A percentile compares a stretch with the other conserved stretches of the same genome.
Evolutionary conservation across 2,888 invertebrate species (phyloP).

Genomic region (Augiades crinisus): DNA sequence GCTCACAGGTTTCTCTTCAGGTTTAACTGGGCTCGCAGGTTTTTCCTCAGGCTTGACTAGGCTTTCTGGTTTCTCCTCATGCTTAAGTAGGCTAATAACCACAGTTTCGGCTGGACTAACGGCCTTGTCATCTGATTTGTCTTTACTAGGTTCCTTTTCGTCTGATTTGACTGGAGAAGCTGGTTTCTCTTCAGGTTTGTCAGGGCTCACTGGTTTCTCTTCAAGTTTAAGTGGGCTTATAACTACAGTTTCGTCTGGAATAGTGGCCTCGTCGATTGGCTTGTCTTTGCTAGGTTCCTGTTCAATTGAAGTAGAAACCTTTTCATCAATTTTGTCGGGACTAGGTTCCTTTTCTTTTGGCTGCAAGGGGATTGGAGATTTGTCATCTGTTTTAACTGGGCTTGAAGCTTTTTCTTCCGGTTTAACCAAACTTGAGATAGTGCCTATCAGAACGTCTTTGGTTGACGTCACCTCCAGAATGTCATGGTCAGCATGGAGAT

Average conservation of each 20-base stretch:
- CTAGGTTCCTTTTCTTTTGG: background rate
- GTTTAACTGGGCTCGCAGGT: too few species aligned
- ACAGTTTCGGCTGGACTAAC: too few species aligned
- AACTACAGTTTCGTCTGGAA: background rate
- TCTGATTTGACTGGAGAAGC: background rate
- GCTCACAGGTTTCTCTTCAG: too few species aligned
- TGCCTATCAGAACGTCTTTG: slow-evolving; percentile 19
- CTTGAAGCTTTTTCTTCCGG: background rate
- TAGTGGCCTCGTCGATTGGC: slow-evolving; percentile 1
- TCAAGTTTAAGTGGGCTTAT: too few species aligned
- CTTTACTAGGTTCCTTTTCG: slow-evolving; percentile 3
- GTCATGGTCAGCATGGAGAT: slow-evolving; percentile 17
- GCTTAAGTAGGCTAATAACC: too few species aligned
- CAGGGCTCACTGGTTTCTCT: too few species aligned
- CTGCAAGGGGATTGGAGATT: background rate
- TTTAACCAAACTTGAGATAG: slow-evolving; percentile 14
- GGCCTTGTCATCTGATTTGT: too few species aligned
- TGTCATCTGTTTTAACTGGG: background rate
- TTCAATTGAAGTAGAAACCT: too few species aligned
- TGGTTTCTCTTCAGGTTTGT: background rate
- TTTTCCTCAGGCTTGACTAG: too few species aligned
- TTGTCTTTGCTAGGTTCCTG: background rate
- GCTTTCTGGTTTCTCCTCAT: too few species aligned
- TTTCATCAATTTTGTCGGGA: background rate
- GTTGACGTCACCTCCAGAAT: slow-evolving; percentile 17